Evolutionary conservation across 1,140 invertebrate species (phyloP), one percentile per base, ranked within the genome.

Genomic region (Tenebrio molitor): DNA sequence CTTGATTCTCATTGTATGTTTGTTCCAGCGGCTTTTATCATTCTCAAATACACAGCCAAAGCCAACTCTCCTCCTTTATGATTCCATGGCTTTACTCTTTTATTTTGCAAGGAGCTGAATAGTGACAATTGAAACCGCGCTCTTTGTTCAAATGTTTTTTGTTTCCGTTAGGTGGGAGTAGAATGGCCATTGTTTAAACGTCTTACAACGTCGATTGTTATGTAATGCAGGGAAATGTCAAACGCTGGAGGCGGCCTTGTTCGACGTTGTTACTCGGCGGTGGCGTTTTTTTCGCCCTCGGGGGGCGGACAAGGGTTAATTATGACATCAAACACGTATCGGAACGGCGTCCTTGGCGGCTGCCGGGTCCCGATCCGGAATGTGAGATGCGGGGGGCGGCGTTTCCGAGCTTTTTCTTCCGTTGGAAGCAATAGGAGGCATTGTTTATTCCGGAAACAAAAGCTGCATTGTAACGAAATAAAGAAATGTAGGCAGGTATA

Each of bases 1-100:
- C 78, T 79, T 77, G 78, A 76, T 79, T 78, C 74, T 79, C 78
- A 79, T 79, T 79, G 78, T 79, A 77, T 79, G 74, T 79, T 79
- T 79, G 77, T 79, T 78, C 76, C 78, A 76, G 71, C 73, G 68
- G 78, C 78, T 79, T 79, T 79, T 78, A 79, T 79, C 78, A 78
- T 79, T 79, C 74, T 77, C 76, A 78, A 78, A 77, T 74, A 76
- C 76, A 74, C 69, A 62, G 62, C 70, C 58, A 66, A 68, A 44
- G 50, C 58, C 73, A 74, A 72, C 73, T 72, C 62, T 63, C 53
- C 73, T 78, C 73, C 72, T 75, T 79, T 76, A 78, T 79, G 72
- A 78, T 77, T 76, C 76, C 74, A 75, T 71, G 74, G 75, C 75
- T 76, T 58, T 74, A 77, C 72, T 78, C 77, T 78, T 78, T 79